Conservation (phyloP, 2,888 invertebrate genomes). For the Tanypteryx hageni region DNA sequence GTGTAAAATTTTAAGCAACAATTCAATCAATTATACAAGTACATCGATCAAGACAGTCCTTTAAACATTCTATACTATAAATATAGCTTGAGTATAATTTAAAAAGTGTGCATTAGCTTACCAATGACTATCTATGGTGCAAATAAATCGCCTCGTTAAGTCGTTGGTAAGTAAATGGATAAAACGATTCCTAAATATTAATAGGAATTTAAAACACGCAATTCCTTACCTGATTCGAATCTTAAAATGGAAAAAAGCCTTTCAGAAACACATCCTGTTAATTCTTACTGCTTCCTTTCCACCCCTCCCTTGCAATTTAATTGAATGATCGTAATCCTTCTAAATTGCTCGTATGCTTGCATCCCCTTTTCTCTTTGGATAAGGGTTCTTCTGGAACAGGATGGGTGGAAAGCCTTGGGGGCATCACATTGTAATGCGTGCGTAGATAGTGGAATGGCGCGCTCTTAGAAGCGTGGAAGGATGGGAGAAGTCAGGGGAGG, state of each 20-base stretch:
- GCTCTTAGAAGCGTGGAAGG: background rate
- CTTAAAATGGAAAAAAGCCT: background rate
- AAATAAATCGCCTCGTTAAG: no score
- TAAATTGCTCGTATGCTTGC: slow-evolving; percentile 6
- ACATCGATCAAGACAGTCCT: no score
- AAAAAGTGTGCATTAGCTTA: no score
- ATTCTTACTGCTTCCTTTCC: background rate
- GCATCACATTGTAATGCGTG: background rate
- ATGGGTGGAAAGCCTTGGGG: background rate
- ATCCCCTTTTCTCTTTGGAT: background rate
- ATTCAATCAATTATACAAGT: no score
- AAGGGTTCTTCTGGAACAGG: background rate
- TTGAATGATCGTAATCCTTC: slow-evolving; percentile 29
- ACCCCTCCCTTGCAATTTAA: background rate
- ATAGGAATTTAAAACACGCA: background rate
- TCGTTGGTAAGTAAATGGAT: no score
- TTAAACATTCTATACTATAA: no score
- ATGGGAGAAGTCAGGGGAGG: background rate
- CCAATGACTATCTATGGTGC: no score
- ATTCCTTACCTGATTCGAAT: background rate
- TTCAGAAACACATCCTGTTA: background rate
- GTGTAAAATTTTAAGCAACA: no score
- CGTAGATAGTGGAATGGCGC: background rate
- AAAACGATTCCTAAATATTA: no score
- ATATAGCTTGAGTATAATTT: no score